Base-by-base conservation (phyloP, 2,888 invertebrate genomes). In the Scaptomyza caliginosa region DNA sequence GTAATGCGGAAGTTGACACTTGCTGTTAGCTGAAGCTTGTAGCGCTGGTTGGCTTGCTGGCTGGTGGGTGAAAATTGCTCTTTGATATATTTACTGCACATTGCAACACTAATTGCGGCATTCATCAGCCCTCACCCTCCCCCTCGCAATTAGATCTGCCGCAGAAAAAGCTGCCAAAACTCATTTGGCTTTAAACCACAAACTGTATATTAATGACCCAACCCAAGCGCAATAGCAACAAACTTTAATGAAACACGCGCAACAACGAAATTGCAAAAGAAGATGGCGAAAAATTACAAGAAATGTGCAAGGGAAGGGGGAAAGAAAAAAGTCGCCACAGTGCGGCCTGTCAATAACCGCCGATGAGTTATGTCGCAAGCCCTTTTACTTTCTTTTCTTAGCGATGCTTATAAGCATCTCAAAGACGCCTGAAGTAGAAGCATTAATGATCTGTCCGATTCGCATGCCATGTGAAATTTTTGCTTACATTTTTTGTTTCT, bases 1-100 rank as follows among this genome's bases (percentile, higher is more conserved):
- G 83, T 86, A 86, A 83, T 74, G 83, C 83, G 83, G 83, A 86
- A 86, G 86, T 86, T 84, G 80, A 74, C 82, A 86, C 83, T 82
- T 83, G 82, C 76, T 50, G 67, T 59, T 64, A 59, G 81, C 28
- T 32, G 17, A n/a, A 30, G 30, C 39, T 39, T 36, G 40, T 34
- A 4, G 11, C 8, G 13, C 34, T 17, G 3, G 16, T 17, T 10
- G 60, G 63, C 74, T 64, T 56, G 76, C 21, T 32, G 11, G 36
- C 28, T 49, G 77, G 81, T 74, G 82, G 80, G 84, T 86, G 86
- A 77, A 86, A 77, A 68, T 73, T 68, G 64, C 66, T 54, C 67
- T 64, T 51, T 74, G 74, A 72, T 77, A 83, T 76, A 77, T 77
- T 77, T 82, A 77, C 79, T 72, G 80, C 72, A 58, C 64, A 66